These are phyloP conservation scores for Asteroscopus sphinx DNA, from an alignment of 2,888 invertebrate genomes.

Conservation along the genomic window DNA sequence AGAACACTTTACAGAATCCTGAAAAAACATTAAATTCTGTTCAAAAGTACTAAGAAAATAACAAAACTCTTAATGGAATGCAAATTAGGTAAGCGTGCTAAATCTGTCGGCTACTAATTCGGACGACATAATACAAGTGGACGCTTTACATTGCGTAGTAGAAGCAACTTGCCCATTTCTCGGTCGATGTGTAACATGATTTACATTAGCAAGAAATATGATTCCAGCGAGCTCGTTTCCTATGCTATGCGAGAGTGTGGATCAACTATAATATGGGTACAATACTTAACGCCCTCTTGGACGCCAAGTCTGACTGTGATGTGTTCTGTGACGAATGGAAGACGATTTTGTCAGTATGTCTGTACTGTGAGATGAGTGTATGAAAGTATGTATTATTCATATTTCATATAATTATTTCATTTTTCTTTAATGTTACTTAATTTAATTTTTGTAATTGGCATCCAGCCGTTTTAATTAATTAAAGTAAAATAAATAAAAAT, in stretches of 20 bases:
- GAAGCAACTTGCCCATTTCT: not conserved
- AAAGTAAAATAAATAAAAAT: too few species aligned
- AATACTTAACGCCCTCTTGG: too few species aligned
- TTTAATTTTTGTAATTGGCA: too few species aligned
- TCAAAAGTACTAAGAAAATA: slow-evolving; percentile 39
- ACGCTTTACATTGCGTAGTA: slow-evolving; percentile 18
- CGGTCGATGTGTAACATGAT: slow-evolving; percentile 2
- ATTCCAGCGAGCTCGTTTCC: not conserved
- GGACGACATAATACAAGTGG: slow-evolving; percentile 23
- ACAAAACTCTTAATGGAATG: slow-evolving; percentile 65
- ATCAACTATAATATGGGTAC: too few species aligned
- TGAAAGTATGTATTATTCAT: too few species aligned
- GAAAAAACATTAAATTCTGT: slow-evolving; percentile 13
- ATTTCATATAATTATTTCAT: too few species aligned
- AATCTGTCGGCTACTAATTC: slow-evolving; percentile 48
- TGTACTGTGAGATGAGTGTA: too few species aligned
- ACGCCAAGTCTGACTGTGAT: too few species aligned
- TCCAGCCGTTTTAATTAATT: too few species aligned
- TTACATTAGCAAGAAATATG: slow-evolving; percentile 28
- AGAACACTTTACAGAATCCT: slow-evolving; percentile 19
- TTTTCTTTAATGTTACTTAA: too few species aligned
- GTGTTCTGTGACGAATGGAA: too few species aligned
- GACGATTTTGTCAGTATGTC: too few species aligned
- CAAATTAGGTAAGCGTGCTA: slow-evolving; percentile 61
- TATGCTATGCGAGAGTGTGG: not conserved